Conservation (phyloP, 2,113 vertebrate species). For the Craseonycteris thonglongyai region DNA sequence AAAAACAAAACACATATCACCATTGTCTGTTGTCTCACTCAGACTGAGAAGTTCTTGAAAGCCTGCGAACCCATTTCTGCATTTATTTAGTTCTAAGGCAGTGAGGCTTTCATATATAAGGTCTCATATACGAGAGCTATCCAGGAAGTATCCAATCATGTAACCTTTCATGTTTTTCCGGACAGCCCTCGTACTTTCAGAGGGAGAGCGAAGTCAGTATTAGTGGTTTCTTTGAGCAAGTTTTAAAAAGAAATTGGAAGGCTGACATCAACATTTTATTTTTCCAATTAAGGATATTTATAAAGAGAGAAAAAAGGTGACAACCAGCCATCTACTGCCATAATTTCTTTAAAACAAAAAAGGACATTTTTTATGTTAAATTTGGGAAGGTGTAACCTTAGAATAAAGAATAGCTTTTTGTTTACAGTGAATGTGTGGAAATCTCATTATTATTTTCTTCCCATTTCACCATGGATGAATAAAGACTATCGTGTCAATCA, state of each 20-base stretch:
- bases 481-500: not conserved
- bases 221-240: not conserved
- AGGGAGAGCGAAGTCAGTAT: not conserved
- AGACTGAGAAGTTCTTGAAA: not conserved
- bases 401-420: not conserved
- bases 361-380: not conserved
- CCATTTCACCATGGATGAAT: not conserved
- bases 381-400: not conserved
- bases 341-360: not conserved
- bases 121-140: too few species aligned
- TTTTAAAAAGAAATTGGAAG: not conserved
- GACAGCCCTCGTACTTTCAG: too few species aligned
- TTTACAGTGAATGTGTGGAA: not conserved
- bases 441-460: not conserved
- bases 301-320: not conserved
- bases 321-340: not conserved
- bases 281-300: not conserved
- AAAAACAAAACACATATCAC: not conserved
- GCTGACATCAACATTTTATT: not conserved
- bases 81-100: conserved; percentile 26
- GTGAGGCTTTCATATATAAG: not conserved
- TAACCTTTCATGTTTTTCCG: too few species aligned
- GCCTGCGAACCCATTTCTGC: not conserved
- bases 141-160: too few species aligned
- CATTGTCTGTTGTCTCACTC: not conserved